Evolutionary conservation across 2,797 vertebrate species (phyloP), one percentile per base, ranked within the genome.

Genomic region (Brotula barbata): DNA sequence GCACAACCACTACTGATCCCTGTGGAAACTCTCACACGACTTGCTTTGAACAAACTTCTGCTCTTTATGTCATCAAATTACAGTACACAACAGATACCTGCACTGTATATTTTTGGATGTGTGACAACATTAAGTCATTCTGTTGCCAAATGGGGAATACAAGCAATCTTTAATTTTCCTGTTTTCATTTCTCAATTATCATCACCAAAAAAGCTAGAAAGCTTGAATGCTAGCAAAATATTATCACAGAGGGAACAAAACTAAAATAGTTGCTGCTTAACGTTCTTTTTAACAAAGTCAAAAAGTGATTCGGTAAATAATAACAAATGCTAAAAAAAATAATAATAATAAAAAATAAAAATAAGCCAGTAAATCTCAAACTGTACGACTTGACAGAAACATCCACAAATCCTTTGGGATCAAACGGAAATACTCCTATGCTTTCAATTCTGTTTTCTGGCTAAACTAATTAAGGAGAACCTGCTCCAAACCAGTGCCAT

Each of bases 381-480:
- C 44, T 55, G 58, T 75, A 66, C 23, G 20, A 50, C 22, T 13
- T 56, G 64, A 77, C 67, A 80, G 74, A 81, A 71, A 28, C 36
- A 34, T 3, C 42, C 59, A 19, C n/a, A 69, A 68, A 56, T 76
- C 45, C 52, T 48, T 36, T 52, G 70, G 57, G 76, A 83, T 83
- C 73, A 82, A 74, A 82, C 40, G 36, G 46, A 73, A 67, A 54
- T 25, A 42, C 40, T 39, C 37, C 55, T 45, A 9, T 39, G 33
- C 43, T 65, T 31, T 54, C 76, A 58, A 68, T 68, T 51, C 14
- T 41, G 34, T 41, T 11, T 54, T 45, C 60, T 66, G 40, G 48
- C 46, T 40, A 40, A 69, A 66, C 74, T 81, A 84, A 86, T 84
- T 86, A 83, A 67, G 56, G 34, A 43, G 50, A 73, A 49, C 37